Percentiles rank a stretch among this genome's conserved stretches.
Conservation (phyloP, 2,888 invertebrate species). For the Aethes cnicana region DNA sequence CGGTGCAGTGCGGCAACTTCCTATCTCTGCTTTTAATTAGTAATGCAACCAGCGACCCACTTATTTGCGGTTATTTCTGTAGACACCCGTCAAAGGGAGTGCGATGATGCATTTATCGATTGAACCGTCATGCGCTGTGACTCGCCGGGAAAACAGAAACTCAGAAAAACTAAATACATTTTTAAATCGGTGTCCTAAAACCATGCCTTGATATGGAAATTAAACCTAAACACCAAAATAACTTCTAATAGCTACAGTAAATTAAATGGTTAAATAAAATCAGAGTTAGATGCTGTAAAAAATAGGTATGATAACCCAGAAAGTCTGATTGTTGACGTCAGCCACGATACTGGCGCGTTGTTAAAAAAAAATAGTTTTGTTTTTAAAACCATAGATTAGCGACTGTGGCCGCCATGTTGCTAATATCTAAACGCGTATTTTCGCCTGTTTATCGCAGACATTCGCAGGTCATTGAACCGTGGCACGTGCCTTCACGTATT, state of each 20-base stretch:
- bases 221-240: too few relatives aligned
- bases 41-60: constrained; percentile 1
- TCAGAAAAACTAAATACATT: too few relatives aligned
- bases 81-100: not conserved
- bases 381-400: constrained; percentile 14
- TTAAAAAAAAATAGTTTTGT: not conserved
- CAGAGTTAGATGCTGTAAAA: too few relatives aligned
- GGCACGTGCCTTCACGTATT: constrained; percentile 17
- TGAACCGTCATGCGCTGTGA: too few relatives aligned
- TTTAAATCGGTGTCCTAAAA: too few relatives aligned
- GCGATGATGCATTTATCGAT: constrained; percentile 1
- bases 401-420: constrained; percentile 22
- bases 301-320: too few relatives aligned
- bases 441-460: constrained; percentile 27
- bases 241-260: too few relatives aligned
- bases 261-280: too few relatives aligned
- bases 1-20: too few relatives aligned
- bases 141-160: too few relatives aligned
- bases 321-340: not conserved
- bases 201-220: too few relatives aligned
- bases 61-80: constrained; percentile 6
- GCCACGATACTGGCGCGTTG: not conserved
- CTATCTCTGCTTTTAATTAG: not conserved
- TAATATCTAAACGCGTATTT: constrained; percentile 30
- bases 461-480: constrained; percentile 24